Evolutionary conservation across 1,140 invertebrate species (phyloP).

Genomic region (Sycophaga agraensis): DNA sequence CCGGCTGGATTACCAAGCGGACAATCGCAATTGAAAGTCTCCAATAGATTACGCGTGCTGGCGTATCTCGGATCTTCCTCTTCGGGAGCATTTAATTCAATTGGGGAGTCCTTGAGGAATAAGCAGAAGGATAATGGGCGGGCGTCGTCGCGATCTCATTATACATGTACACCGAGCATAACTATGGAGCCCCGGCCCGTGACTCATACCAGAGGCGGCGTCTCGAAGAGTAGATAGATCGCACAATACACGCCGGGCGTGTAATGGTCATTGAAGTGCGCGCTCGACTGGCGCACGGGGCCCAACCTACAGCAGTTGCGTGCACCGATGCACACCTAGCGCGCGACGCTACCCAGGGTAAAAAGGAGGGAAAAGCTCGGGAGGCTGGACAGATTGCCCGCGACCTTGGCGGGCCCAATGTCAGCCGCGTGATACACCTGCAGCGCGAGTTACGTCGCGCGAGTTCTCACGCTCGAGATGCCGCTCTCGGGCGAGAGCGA

Average conservation of each 20-base stretch:
- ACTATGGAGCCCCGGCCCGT: slow-evolving; percentile 34
- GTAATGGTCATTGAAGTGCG: background rate
- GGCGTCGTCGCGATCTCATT: background rate
- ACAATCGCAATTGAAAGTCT: no score
- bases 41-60: no score
- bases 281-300: background rate
- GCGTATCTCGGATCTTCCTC: no score
- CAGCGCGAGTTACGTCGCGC: background rate
- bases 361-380: slow-evolving; percentile 1
- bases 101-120: no score
- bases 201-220: slow-evolving; percentile 37
- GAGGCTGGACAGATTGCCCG: background rate
- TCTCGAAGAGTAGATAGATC: no score
- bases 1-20: no score
- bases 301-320: background rate
- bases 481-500: slow-evolving; percentile 20
- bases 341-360: background rate
- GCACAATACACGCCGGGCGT: no score
- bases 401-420: slow-evolving; percentile 18
- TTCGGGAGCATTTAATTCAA: no score
- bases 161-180: background rate
- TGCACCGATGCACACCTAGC: background rate
- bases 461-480: slow-evolving; percentile 27
- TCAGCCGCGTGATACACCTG: background rate
- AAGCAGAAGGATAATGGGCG: background rate